Conservation (phyloP, 2,797 vertebrate genomes). For the Megaceryle alcyon region DNA sequence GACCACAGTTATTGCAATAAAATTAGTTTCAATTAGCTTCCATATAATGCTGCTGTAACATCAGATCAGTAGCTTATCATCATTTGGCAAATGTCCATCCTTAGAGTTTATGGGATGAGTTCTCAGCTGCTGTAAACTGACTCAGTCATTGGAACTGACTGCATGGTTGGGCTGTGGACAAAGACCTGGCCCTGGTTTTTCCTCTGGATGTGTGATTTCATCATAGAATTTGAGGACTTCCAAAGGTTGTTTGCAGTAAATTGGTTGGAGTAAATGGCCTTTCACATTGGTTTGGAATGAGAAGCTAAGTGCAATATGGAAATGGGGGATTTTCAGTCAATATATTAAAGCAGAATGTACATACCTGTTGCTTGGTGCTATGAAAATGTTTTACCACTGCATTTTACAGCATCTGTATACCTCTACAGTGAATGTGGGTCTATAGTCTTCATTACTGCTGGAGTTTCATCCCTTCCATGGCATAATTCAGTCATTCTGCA, state of each 20-base stretch:
- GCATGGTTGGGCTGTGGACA: neutral
- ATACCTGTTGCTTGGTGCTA: constrained; percentile 26
- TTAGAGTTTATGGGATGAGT: neutral
- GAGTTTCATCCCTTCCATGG: neutral
- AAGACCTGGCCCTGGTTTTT: neutral
- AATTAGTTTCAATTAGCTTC: neutral
- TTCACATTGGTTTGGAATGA: neutral
- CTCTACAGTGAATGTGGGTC: neutral
- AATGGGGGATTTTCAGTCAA: neutral
- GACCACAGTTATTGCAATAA: neutral
- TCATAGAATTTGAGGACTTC: neutral
- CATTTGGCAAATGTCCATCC: neutral
- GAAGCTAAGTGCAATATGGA: neutral
- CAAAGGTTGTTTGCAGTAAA: neutral
- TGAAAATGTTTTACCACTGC: constrained; percentile 23
- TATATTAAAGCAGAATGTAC: constrained; percentile 30
- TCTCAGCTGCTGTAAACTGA: neutral
- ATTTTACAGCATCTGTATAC: constrained; percentile 2
- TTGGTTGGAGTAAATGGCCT: neutral
- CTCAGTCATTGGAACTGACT: neutral
- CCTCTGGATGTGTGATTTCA: neutral
- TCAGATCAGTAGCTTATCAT: neutral
- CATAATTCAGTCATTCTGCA: neutral
- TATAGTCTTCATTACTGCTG: neutral
- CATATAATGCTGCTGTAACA: neutral